Base-by-base conservation (phyloP, 1,140 invertebrate species). In the Drosophila varians region DNA sequence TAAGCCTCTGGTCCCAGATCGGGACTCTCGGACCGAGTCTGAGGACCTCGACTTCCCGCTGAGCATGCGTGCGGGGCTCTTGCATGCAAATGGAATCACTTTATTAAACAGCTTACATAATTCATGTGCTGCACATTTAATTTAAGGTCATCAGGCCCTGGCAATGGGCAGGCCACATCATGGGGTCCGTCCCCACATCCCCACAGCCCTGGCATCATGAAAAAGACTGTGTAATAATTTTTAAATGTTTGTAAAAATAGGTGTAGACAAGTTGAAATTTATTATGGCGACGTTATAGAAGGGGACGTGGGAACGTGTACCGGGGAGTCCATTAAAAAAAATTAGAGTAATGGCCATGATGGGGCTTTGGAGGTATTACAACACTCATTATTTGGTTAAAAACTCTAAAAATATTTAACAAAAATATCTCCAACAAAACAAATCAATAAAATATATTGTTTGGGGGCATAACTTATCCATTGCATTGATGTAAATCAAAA, bases 51-150 rank as follows among this genome's bases (percentile, higher is more conserved):
- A 80, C 80, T 74, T 48, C 82, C 82, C 69, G 82, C 82, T 86
- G 82, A 69, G 82, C 77, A 87, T 86, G 82, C 82, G 82, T 86
- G 82, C 82, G 82, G 77, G 82, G 69, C 82, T 87, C 55, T 87
- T 87, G 82, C 82, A 89, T 89, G 80, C 86, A 89, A 89, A 89
- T 89, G 86, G 80, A 89, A 89, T 89, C 80, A 89, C 87, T 89
- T 89, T 89, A 89, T 89, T 89, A 89, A 84, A 89, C 88, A 86
- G 86, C 87, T 89, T 89, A 89, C 86, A 89, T 89, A 89, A 89
- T 89, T 89, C 86, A 89, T 89, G 87, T 77, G 77, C 77, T 89
- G 77, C 74, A 77, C 86, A 89, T 89, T 89, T 89, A 89, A 89
- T 89, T 82, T 89, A 89, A 82, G 80, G 87, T 89, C 87, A 89